phyloP scores from a whole-genome alignment of 2,113 vertebrate genomes.

The Oncorhynchus clarkii region DNA sequence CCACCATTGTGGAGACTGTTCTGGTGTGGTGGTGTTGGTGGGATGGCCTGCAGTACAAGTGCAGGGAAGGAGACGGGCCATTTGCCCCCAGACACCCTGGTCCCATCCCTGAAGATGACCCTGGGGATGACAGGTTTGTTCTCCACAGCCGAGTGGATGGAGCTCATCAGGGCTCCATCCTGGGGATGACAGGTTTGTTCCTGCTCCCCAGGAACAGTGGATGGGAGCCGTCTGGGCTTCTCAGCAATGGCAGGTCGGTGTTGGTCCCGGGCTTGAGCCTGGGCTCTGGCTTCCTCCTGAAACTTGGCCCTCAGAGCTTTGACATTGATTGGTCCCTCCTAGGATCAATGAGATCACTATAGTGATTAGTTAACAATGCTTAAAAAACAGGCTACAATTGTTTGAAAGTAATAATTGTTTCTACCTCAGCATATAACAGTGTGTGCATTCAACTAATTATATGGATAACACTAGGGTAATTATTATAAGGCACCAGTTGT shows the following conservation, averaged over 20 bases:
- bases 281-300: slow-evolving; percentile 62
- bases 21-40: slow-evolving; percentile 13
- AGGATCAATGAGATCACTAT: neutral
- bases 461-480: neutral
- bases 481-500: neutral
- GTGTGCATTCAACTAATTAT: neutral
- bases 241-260: slow-evolving; percentile 65
- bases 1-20: slow-evolving; percentile 9
- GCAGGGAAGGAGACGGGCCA: slow-evolving; percentile 49
- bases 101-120: slow-evolving; percentile 59
- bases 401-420: neutral
- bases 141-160: slow-evolving; percentile 34
- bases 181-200: slow-evolving; percentile 34
- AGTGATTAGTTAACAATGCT: neutral
- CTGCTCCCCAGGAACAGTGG: slow-evolving; percentile 52
- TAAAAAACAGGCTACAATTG: neutral
- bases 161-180: slow-evolving; percentile 18
- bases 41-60: neutral
- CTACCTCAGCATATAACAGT: neutral
- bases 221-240: slow-evolving; percentile 56
- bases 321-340: slow-evolving; percentile 59
- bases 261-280: slow-evolving; percentile 35
- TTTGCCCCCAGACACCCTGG: slow-evolving; percentile 45
- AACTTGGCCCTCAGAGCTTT: slow-evolving; percentile 74
- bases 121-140: slow-evolving; percentile 35